A percentile compares a stretch with the other conserved stretches of the same genome.
Conservation (phyloP, 2,888 invertebrate genomes). For the Lithodes maja region DNA sequence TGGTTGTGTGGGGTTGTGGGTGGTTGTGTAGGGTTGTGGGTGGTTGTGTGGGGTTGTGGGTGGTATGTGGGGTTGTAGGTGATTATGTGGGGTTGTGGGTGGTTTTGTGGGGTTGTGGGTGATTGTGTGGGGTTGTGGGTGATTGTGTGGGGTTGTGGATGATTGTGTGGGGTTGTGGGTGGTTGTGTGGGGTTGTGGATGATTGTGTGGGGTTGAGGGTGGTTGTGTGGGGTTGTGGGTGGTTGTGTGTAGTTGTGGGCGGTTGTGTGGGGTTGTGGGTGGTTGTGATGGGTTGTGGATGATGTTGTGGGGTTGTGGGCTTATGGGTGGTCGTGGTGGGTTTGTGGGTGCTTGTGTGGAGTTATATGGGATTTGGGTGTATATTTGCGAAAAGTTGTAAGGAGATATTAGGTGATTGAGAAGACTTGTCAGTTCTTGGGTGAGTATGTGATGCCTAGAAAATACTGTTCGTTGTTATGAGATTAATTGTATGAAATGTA, state of each 20-base stretch:
- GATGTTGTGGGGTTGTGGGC: background rate
- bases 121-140: background rate
- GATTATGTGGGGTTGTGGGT: background rate
- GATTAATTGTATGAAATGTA: too few species aligned
- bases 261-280: background rate
- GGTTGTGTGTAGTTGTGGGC: background rate
- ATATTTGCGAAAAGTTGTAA: background rate
- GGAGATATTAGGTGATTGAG: background rate
- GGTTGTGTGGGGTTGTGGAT: background rate
- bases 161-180: background rate
- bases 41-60: background rate
- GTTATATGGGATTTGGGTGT: too few species aligned
- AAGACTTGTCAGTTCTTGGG: too few species aligned
- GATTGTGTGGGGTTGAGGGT: conserved; percentile 6
- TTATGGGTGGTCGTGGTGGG: background rate
- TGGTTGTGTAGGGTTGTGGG: background rate
- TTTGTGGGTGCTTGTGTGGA: background rate
- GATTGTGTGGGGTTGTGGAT: background rate
- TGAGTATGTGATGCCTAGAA: too few species aligned
- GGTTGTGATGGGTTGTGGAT: background rate
- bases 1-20: background rate
- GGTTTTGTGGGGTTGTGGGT: background rate
- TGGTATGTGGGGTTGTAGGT: background rate
- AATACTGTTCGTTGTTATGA: too few species aligned
- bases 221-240: background rate